Evolutionary conservation across 2,113 vertebrate genomes (phyloP), one percentile per base, ranked within the genome.

Genomic region (Salminus brasiliensis): DNA sequence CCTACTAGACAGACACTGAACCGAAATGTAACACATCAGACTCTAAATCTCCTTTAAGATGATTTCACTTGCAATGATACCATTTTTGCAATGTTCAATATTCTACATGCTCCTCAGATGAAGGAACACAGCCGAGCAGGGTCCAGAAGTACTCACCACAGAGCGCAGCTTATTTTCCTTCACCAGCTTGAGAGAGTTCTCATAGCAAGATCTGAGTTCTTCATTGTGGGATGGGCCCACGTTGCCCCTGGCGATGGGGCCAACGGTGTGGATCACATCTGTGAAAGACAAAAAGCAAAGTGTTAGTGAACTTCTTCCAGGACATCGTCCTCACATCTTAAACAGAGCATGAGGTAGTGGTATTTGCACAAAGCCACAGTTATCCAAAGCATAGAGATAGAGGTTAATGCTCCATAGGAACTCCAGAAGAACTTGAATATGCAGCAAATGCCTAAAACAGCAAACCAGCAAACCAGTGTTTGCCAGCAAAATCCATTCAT

Each of bases 211-310:
- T 72, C 93, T 95, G 86, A 99, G 94, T 88, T 97, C 96, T 73
- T 93, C 94, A 89, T 89, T 96, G 91, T 98, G 97, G 59, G 87
- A 86, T 4, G 92, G 88, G 0, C 93, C 95, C 84, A 98, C 91
- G 72, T 96, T 93, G 70, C 96, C 96, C 94, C 96, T 96, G 85
- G 97, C 96, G 39, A 98, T 95, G 0, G 97, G 98, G 3, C 97
- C 98, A 85, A 99, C 98, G 2, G 97, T 99, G 67, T 99, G 97
- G 91, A 99, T 98, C 89, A 99, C 97, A 95, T 98, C 97, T 99
- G 91, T 32, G 32, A 59, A 81, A 73, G 7, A 62, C n/a, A n/a
- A 78, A 76, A 83, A 72, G 76, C 55, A 76, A 59, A 47, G 18
- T 30, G 53, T 16, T 63, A 5, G 1, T 59, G 5, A 32, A 68